Conservation (phyloP, 1,140 invertebrate species). For the Ceratina japonica region DNA sequence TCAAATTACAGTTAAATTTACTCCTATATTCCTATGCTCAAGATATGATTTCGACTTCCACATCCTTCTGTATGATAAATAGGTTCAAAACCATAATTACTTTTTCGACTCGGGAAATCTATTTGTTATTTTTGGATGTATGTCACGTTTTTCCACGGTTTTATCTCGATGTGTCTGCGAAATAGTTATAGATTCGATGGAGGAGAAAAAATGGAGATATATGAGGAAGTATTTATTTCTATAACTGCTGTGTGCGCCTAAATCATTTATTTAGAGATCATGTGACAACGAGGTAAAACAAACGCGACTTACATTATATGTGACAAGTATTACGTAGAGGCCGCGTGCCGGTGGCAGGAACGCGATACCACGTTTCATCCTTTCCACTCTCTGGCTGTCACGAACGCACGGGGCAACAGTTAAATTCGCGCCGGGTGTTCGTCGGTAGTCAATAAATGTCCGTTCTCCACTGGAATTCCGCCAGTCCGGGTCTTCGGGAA, state of each 20-base stretch:
- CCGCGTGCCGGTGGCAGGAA: not conserved
- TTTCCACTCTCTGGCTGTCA: not conserved
- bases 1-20: too few relatives aligned
- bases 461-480: constrained; percentile 46
- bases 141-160: too few relatives aligned
- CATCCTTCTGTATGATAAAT: not conserved
- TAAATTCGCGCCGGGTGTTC: constrained; percentile 31
- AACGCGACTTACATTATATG: not conserved
- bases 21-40: too few relatives aligned
- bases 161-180: too few relatives aligned
- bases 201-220: too few relatives aligned
- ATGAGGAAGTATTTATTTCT: too few relatives aligned
- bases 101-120: too few relatives aligned
- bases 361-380: constrained; percentile 1
- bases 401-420: constrained; percentile 2
- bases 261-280: not conserved
- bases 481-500: constrained; percentile 25
- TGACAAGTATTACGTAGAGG: not conserved
- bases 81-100: too few relatives aligned
- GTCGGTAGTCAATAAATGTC: constrained; percentile 46
- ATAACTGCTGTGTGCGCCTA: too few relatives aligned
- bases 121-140: too few relatives aligned
- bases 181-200: too few relatives aligned
- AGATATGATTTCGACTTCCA: too few relatives aligned
- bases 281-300: not conserved